Percentiles rank a stretch among this genome's conserved stretches.
Conservation (phyloP, 2,113 vertebrate genomes). For the Centropristis striata region DNA sequence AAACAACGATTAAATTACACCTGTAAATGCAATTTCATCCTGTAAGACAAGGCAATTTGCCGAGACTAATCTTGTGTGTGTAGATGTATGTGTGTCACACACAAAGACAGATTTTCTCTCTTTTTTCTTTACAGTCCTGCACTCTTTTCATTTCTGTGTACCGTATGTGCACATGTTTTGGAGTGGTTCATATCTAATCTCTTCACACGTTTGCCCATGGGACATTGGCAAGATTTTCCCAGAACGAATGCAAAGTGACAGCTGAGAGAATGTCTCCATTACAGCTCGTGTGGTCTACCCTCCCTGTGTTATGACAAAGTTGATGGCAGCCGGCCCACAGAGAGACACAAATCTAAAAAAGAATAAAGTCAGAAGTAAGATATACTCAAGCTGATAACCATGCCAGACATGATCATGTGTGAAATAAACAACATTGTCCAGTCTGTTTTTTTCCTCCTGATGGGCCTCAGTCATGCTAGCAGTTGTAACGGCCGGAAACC, state of each 20-base stretch:
- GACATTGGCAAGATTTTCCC: conserved; percentile 48
- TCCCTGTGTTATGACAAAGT: conserved; percentile 39
- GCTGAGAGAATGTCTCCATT: conserved; percentile 70
- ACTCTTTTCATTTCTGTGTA: conserved; percentile 26
- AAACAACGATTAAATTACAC: conserved; percentile 72
- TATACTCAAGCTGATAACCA: conserved; percentile 2
- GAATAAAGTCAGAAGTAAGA: conserved; percentile 33
- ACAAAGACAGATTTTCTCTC: not conserved
- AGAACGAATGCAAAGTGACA: conserved; percentile 72
- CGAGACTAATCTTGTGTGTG: conserved; percentile 45
- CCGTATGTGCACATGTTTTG: conserved; percentile 16
- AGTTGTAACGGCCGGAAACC: not conserved
- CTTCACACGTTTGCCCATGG: conserved; percentile 36
- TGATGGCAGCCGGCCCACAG: conserved; percentile 17
- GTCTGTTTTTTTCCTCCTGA: conserved; percentile 9
- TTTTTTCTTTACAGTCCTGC: conserved; percentile 10
- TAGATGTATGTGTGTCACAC: conserved; percentile 29
- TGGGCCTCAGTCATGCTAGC: not conserved
- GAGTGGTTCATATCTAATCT: conserved; percentile 52
- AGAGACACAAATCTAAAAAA: conserved; percentile 40
- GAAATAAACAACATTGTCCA: conserved; percentile 30
- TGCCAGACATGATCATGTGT: conserved; percentile 5
- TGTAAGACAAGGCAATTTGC: conserved; percentile 70
- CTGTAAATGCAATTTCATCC: conserved; percentile 72
- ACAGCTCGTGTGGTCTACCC: conserved; percentile 27